A percentile compares a stretch with the other conserved stretches of the same genome.
Evolutionary conservation across 2,888 invertebrate genomes (phyloP).

Genomic region (Lomographa bimaculata): DNA sequence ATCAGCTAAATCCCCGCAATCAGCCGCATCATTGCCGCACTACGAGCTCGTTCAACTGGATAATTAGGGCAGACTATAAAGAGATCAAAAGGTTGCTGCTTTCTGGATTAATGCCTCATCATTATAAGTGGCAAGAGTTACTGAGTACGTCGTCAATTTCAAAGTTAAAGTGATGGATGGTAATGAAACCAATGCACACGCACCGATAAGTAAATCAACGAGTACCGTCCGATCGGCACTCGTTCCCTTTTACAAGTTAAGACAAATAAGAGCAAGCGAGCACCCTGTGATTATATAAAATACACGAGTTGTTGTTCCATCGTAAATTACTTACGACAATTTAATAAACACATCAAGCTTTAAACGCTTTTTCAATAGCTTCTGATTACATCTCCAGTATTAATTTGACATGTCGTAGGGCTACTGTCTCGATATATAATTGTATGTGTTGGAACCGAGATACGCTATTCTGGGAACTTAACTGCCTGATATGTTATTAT

Average conservation of each 20-base stretch:
- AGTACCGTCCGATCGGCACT: constrained; percentile 5
- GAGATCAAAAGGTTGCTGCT: constrained; percentile 7
- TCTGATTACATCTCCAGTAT: constrained; percentile 65
- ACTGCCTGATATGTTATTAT: constrained; percentile 28
- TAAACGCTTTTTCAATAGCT: constrained; percentile 75
- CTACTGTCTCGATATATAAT: constrained; percentile 61
- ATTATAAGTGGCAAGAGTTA: constrained; percentile 7
- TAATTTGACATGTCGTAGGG: constrained; percentile 66
- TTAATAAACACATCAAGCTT: constrained; percentile 78
- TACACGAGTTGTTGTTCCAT: constrained; percentile 44
- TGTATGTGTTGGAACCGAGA: constrained; percentile 41
- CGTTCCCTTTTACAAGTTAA: constrained; percentile 17
- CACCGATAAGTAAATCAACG: constrained; percentile 19
- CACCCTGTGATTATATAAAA: constrained; percentile 41
- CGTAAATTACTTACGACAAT: constrained; percentile 75
- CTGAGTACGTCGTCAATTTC: constrained; percentile 7
- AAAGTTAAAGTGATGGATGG: constrained; percentile 14
- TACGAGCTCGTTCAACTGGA: constrained; percentile 23
- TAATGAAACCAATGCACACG: constrained; percentile 6
- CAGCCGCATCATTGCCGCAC: constrained; percentile 27
- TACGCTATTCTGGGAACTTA: constrained; percentile 4
- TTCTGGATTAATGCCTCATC: constrained; percentile 12
- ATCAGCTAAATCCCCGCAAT: constrained; percentile 33
- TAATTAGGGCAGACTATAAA: constrained; percentile 15
- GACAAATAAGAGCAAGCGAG: constrained; percentile 37